Percentiles rank a stretch among this genome's conserved stretches.
phyloP scores from a whole-genome alignment of 2,888 invertebrate genomes.

The Lepidochitona cinerea region DNA sequence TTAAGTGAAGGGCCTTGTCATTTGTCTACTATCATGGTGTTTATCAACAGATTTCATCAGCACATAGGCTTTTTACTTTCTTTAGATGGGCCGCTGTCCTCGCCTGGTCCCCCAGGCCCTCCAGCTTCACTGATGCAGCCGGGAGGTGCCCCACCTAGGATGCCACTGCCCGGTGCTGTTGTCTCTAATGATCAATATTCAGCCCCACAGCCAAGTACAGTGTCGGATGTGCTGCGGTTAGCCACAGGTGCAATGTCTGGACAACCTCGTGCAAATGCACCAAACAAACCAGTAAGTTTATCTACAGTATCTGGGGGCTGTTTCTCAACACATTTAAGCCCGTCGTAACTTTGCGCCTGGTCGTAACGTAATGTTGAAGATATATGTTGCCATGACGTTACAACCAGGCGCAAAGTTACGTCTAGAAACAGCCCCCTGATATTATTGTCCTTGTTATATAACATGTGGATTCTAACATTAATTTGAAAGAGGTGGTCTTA shows the following conservation, averaged over 20 bases:
- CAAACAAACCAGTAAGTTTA: conserved; percentile 10
- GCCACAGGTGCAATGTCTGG: conserved; percentile 9
- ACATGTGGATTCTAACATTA: no score
- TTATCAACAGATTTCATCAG: not conserved
- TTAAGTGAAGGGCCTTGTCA: no score
- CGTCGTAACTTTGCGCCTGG: no score
- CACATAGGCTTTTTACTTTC: conserved; percentile 7
- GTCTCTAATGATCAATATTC: conserved; percentile 12
- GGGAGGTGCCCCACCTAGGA: not conserved
- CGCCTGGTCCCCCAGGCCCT: conserved; percentile 22
- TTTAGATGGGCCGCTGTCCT: conserved; percentile 20
- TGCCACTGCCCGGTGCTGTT: conserved; percentile 2
- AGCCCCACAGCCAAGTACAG: conserved; percentile 13
- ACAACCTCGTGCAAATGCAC: conserved; percentile 6
- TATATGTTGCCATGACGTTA: no score
- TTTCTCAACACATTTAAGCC: conserved; percentile 7
- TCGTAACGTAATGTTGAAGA: no score
- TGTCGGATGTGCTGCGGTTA: not conserved
- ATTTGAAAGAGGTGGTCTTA: no score
- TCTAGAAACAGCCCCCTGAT: no score
- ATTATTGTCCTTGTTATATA: no score
- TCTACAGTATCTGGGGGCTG: no score
- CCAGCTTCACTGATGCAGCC: not conserved
- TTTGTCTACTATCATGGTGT: no score
- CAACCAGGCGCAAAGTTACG: no score